Conservation (phyloP, 2,113 vertebrate species). For the Pseudolaguvia tuberculata region DNA sequence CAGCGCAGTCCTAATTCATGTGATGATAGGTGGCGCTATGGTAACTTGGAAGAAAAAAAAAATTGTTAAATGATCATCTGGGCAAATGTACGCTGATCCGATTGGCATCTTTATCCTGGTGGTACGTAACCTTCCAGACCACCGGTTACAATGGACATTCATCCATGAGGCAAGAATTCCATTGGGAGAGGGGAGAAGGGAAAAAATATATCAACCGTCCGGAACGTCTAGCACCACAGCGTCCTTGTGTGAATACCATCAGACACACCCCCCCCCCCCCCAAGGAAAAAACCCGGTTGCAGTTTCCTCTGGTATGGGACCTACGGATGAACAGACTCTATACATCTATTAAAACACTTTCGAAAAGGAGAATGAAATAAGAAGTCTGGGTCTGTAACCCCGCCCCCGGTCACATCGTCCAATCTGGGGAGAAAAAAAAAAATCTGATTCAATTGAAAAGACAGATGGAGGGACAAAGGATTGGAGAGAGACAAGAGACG, state of each 20-base stretch:
- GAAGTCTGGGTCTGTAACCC: slow-evolving; percentile 20
- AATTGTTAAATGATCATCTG: slow-evolving; percentile 56
- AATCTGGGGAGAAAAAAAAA: slow-evolving; percentile 21
- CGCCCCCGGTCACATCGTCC: not conserved
- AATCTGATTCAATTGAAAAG: slow-evolving; percentile 25
- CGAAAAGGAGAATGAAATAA: not conserved
- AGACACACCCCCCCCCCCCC: no score
- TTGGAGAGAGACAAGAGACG: slow-evolving; percentile 33
- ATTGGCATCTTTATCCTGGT: slow-evolving; percentile 49
- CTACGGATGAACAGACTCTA: not conserved
- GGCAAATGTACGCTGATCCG: slow-evolving; percentile 56
- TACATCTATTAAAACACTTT: not conserved
- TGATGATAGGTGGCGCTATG: slow-evolving; percentile 60
- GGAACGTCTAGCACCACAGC: slow-evolving; percentile 45
- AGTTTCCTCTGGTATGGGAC: slow-evolving; percentile 18
- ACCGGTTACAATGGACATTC: slow-evolving; percentile 66
- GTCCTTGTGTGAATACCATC: slow-evolving; percentile 47
- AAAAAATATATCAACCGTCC: no score
- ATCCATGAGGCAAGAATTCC: slow-evolving; percentile 52
- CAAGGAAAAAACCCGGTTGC: no score
- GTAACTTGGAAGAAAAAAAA: slow-evolving; percentile 65
- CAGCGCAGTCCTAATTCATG: slow-evolving; percentile 50
- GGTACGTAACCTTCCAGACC: slow-evolving; percentile 8
- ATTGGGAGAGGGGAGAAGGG: no score
- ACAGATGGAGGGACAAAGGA: slow-evolving; percentile 19